phyloP scores from a whole-genome alignment of 2,797 vertebrate species.

The Chiroxiphia lanceolata region DNA sequence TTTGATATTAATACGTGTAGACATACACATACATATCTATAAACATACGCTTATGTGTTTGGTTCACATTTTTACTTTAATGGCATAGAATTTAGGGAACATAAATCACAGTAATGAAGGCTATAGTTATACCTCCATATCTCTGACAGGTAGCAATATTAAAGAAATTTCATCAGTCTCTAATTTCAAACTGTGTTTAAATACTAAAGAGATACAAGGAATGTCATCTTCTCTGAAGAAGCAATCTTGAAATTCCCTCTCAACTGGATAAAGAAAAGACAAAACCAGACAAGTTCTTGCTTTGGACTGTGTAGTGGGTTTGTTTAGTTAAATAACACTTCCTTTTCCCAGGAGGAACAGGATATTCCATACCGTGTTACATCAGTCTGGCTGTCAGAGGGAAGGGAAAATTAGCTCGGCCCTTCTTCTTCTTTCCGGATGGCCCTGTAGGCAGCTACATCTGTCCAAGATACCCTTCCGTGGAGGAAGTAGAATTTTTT shows the following conservation, averaged over 20 bases:
- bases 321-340: too few relatives aligned
- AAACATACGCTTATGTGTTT: neutral
- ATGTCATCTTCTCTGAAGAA: neutral
- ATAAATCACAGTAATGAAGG: neutral
- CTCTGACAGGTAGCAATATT: neutral
- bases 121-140: neutral
- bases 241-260: neutral
- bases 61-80: neutral
- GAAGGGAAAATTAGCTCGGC: too few relatives aligned
- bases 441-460: too few relatives aligned
- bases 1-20: neutral
- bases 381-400: too few relatives aligned
- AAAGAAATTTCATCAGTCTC: neutral
- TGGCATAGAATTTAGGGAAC: neutral
- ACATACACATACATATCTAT: neutral
- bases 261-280: neutral
- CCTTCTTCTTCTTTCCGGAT: too few relatives aligned
- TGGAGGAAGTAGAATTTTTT: too few relatives aligned
- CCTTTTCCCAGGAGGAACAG: too few relatives aligned
- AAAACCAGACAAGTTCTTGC: neutral
- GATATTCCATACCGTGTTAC: too few relatives aligned
- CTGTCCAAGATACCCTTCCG: too few relatives aligned
- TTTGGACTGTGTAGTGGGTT: neutral
- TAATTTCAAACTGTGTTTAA: neutral
- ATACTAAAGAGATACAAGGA: neutral